These are phyloP conservation scores for Hippopotamyrus pictus DNA, from an alignment of 2,797 vertebrate genomes.

Conservation along the genomic window DNA sequence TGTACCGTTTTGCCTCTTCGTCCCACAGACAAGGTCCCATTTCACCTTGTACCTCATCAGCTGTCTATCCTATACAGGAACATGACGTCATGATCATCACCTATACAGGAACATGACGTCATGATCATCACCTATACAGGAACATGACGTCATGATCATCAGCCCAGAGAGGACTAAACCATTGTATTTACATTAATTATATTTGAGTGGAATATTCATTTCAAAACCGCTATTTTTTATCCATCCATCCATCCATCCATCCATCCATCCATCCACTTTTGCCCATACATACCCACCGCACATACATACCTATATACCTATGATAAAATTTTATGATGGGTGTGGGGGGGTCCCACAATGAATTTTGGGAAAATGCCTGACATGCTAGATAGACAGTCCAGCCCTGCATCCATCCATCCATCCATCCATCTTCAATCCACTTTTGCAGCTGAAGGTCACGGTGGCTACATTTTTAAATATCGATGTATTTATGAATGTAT, in stretches of 20 bases:
- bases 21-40: not conserved
- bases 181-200: not conserved
- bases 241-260: not conserved
- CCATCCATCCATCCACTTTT: not conserved
- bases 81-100: not conserved
- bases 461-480: not conserved
- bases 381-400: not conserved
- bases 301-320: not conserved
- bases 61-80: not conserved
- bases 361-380: not conserved
- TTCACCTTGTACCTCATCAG: not conserved
- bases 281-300: not conserved
- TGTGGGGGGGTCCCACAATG: not conserved
- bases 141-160: not conserved
- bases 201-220: not conserved
- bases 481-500: constrained; percentile 3
- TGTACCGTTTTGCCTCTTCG: not conserved
- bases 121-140: not conserved
- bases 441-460: not conserved
- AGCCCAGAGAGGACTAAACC: not conserved
- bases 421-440: not conserved
- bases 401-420: not conserved
- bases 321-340: not conserved
- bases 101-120: not conserved
- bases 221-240: not conserved